These are phyloP conservation scores for Agriopis marginaria DNA, from an alignment of 2,888 invertebrate species.

Conservation along the genomic window DNA sequence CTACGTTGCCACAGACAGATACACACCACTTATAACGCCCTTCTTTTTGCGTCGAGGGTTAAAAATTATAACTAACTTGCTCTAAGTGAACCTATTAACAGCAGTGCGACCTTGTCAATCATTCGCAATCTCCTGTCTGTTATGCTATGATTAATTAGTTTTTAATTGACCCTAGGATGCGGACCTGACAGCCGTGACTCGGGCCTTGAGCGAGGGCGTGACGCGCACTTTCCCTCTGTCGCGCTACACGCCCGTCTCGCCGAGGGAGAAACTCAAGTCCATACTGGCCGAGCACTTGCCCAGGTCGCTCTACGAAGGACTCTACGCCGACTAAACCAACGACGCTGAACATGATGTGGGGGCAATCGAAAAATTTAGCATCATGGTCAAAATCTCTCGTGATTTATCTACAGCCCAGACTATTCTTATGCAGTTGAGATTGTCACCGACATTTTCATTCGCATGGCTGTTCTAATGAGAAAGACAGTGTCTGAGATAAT, in stretches of 20 bases:
- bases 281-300: constrained; percentile 93
- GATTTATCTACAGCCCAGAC: not conserved
- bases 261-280: constrained; percentile 92
- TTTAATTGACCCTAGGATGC: constrained; percentile 86
- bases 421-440: not conserved
- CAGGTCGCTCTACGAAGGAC: constrained; percentile 92
- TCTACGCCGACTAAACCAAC: constrained; percentile 85
- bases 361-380: too few species aligned
- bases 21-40: too few species aligned
- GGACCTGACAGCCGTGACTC: constrained; percentile 91
- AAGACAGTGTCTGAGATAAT: not conserved
- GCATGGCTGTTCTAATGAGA: not conserved
- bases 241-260: constrained; percentile 94
- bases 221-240: constrained; percentile 93
- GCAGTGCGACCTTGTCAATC: constrained; percentile 25
- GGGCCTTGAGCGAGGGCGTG: constrained; percentile 91
- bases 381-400: too few species aligned
- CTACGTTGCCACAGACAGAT: too few species aligned
- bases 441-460: not conserved
- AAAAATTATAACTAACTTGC: not conserved
- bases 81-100: constrained; percentile 23
- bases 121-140: constrained; percentile 10
- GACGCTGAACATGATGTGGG: constrained; percentile 24
- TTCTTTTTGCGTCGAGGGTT: too few species aligned
- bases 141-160: constrained; percentile 42